Evolutionary conservation across 2,888 invertebrate genomes (phyloP).

Genomic region (Laothoe populi): DNA sequence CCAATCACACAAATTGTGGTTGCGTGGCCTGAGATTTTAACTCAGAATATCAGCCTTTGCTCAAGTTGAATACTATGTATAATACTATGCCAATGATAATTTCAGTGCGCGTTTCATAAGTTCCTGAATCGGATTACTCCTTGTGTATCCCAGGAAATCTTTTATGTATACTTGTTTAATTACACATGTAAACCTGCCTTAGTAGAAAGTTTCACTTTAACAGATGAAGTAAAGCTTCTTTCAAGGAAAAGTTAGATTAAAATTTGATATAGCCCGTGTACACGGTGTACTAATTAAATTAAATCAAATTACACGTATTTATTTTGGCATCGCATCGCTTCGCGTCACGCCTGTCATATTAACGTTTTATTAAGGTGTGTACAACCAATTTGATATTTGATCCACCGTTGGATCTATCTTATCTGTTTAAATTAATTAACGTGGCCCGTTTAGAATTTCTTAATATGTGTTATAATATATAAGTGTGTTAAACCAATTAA

Average conservation of each 20-base stretch:
- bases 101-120: background rate
- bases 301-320: constrained; percentile 23
- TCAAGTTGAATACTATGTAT: too few relatives aligned
- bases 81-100: background rate
- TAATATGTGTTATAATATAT: background rate
- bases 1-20: too few relatives aligned
- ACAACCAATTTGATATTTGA: background rate
- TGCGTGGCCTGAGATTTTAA: too few relatives aligned
- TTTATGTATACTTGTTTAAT: background rate
- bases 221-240: constrained; percentile 21
- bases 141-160: background rate
- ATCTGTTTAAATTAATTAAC: constrained; percentile 1
- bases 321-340: constrained; percentile 14
- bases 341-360: constrained; percentile 3
- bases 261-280: constrained; percentile 24
- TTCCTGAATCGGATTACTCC: background rate
- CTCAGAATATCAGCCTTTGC: too few relatives aligned
- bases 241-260: constrained; percentile 27
- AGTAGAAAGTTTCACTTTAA: constrained; percentile 32
- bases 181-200: constrained; percentile 1
- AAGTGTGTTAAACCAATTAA: too few relatives aligned
- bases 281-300: constrained; percentile 29
- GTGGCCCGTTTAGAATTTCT: background rate
- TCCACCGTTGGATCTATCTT: background rate
- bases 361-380: constrained; percentile 3